These are phyloP conservation scores for Phaenicophaeus curvirostris DNA, from an alignment of 2,797 vertebrate species.

Conservation along the genomic window DNA sequence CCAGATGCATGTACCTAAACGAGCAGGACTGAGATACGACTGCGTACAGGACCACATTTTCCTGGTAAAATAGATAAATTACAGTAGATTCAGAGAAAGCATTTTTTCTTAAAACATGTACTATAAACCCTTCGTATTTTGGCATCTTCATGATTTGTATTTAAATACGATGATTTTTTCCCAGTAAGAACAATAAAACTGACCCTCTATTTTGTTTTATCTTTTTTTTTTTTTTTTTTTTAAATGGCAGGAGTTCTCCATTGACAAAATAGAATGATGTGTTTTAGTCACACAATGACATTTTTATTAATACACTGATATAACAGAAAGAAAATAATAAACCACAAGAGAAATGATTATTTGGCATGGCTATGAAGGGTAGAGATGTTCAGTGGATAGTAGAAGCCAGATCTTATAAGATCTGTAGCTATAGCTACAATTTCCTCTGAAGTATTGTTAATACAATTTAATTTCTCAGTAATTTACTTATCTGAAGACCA, in stretches of 20 bases:
- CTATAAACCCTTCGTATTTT: slow-evolving; percentile 65
- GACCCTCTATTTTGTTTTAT: background rate
- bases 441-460: background rate
- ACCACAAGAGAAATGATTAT: background rate
- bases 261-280: background rate
- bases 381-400: background rate
- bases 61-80: slow-evolving; percentile 41
- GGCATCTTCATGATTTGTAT: slow-evolving; percentile 42
- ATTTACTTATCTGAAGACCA: background rate
- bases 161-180: slow-evolving; percentile 50
- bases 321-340: slow-evolving; percentile 2
- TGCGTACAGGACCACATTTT: slow-evolving; percentile 27
- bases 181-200: slow-evolving; percentile 2
- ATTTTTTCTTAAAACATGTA: slow-evolving; percentile 58
- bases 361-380: background rate
- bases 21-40: background rate
- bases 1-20: slow-evolving; percentile 24
- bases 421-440: background rate
- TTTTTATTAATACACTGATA: slow-evolving; percentile 9
- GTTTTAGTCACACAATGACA: background rate
- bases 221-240: background rate
- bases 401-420: background rate
- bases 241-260: background rate
- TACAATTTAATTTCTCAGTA: background rate
- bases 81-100: slow-evolving; percentile 28